Evolutionary conservation across 2,113 vertebrate genomes (phyloP).

Genomic region (human (Homo sapiens)): DNA sequence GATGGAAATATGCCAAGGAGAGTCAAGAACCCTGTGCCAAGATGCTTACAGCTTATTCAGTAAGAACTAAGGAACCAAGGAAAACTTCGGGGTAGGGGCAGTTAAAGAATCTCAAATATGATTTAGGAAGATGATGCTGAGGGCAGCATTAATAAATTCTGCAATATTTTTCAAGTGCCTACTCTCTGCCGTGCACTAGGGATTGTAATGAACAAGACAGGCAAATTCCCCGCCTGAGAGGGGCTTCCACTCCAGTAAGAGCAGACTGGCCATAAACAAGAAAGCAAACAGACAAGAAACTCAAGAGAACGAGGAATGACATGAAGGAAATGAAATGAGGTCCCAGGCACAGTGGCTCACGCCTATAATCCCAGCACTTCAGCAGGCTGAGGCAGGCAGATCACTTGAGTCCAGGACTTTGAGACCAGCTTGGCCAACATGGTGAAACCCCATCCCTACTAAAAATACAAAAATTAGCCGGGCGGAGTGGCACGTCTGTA

Average conservation of each 20-base stretch:
- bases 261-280: no score
- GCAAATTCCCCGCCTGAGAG: not conserved
- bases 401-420: no score
- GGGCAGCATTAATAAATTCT: not conserved
- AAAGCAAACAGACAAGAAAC: not conserved
- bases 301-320: not conserved
- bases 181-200: not conserved
- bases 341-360: not conserved
- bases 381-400: no score
- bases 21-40: not conserved
- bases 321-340: not conserved
- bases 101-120: not conserved
- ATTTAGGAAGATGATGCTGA: not conserved
- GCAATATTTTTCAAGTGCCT: not conserved
- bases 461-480: no score
- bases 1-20: not conserved
- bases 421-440: no score
- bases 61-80: not conserved
- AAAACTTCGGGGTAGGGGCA: not conserved
- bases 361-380: no score
- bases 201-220: not conserved
- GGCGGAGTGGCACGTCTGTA: no score
- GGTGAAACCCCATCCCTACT: no score
- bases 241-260: not conserved
- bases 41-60: no score